Conservation (phyloP, 2,797 vertebrate genomes). For the Adrianichthys oophorus region DNA sequence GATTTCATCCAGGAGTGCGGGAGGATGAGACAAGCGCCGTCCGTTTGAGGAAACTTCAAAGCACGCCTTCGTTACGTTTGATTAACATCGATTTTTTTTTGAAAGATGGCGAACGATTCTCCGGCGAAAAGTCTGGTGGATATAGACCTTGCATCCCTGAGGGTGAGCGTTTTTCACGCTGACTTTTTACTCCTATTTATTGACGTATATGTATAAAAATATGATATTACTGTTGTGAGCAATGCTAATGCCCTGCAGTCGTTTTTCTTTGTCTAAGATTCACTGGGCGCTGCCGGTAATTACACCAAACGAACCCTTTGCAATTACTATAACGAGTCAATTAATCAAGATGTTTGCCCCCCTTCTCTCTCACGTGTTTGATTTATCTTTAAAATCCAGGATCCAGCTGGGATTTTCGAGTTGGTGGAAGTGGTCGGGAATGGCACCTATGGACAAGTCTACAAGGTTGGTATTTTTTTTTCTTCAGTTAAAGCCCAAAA, state of each 20-base stretch:
- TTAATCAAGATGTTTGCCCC: rapidly evolving
- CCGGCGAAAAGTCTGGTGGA: constrained; percentile 97
- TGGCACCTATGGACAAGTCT: constrained; percentile 99
- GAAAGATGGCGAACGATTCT: constrained; percentile 97
- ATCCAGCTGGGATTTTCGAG: constrained; percentile 96
- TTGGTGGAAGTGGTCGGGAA: constrained; percentile 98
- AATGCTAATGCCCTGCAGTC: constrained; percentile 29
- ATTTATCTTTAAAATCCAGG: constrained; percentile 70
- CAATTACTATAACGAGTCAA: constrained; percentile 26
- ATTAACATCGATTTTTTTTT: constrained; percentile 27
- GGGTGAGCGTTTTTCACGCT: constrained; percentile 79
- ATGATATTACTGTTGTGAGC: no score
- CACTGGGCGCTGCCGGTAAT: constrained; percentile 75
- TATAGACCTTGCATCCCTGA: constrained; percentile 93
- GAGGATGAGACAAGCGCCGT: constrained; percentile 71
- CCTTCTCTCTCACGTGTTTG: neutral
- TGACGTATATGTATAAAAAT: rapidly evolving
- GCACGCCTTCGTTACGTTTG: constrained; percentile 19
- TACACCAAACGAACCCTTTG: constrained; percentile 37
- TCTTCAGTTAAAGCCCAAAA: constrained; percentile 20
- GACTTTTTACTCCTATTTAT: neutral
- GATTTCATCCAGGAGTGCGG: constrained; percentile 31
- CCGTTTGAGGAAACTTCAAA: constrained; percentile 55
- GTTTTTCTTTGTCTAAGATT: constrained; percentile 83
- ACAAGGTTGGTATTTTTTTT: constrained; percentile 87